Evolutionary conservation across 2,888 invertebrate species (phyloP), one percentile per base, ranked within the genome.

Genomic region (Caenorhabditis macrosperma): DNA sequence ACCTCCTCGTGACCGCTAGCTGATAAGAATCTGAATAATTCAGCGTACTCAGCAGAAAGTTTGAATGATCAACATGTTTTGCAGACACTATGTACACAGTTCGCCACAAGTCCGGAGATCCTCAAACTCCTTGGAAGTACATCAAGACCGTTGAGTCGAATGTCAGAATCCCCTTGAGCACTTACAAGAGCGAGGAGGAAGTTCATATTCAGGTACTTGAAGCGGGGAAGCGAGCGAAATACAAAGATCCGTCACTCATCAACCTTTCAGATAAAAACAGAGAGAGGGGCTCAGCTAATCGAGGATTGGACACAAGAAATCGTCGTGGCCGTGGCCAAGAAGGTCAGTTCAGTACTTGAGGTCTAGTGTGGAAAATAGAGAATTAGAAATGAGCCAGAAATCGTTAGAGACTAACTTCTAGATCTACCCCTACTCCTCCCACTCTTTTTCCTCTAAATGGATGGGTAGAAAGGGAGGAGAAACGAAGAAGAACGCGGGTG

Each of bases 231-330:
- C n/a, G n/a, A n/a, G n/a, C n/a, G 22, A 54, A 9, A 9, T 26
- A 33, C 9, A 20, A 33, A 33, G 9, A 33, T 33, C 2, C 54
- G n/a, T 1, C 7, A 66, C 33, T 50, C 46, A 60, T 52, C 24
- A 30, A 44, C 22, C 20, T 68, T 79, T 59, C 60, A 87, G 86
- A 85, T 87, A 48, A 85, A 87, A 83, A 84, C 82, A 22, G 85
- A 86, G 60, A 60, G 84, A 30, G 78, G 78, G 44, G 79, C 85
- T 20, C 76, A 81, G 41, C 74, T 86, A 7, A 76, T 87, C 20
- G 87, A 87, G 52, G 84, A 87, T 38, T 86, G 87, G 83, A 83
- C 87, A 20, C 85, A 84, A 35, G 86, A 83, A 61, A 61, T 88
- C 12, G 64, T 87, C n/a, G 83, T 87, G 24, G 82, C 76, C 3